Conservation (phyloP, 2,113 vertebrate species). For the Microcebus tavaratra region DNA sequence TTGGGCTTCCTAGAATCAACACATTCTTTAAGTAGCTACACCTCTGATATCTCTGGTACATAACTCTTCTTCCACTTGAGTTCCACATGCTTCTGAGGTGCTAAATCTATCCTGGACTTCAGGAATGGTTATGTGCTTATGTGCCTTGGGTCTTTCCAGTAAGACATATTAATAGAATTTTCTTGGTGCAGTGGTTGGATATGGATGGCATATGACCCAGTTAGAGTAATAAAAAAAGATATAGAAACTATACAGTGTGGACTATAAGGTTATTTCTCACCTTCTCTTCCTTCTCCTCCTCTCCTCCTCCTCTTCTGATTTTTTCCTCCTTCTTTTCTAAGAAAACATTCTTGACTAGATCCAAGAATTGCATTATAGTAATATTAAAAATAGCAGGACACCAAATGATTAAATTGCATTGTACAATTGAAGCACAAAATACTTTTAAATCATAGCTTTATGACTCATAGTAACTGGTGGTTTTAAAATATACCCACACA, state of each 20-base stretch:
- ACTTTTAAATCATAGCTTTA: not conserved
- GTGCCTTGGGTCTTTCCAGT: not conserved
- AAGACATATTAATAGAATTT: not conserved
- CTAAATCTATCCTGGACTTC: not conserved
- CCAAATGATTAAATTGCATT: not conserved
- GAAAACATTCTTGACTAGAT: not conserved
- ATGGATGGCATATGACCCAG: not conserved
- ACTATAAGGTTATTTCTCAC: not conserved
- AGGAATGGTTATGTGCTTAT: not conserved
- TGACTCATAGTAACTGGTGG: not conserved
- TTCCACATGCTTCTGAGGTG: not conserved
- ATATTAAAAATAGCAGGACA: not conserved
- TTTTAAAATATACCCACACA: not conserved
- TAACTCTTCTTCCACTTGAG: not conserved
- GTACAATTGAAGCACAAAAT: not conserved
- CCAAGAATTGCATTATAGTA: not conserved
- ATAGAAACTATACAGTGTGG: not conserved
- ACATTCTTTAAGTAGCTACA: not conserved
- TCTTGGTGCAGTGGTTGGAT: not conserved
- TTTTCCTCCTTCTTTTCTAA: not conserved
- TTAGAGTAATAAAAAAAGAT: not conserved
- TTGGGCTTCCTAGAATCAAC: not conserved
- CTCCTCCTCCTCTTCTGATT: not conserved
- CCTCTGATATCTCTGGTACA: not conserved
- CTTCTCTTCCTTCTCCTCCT: not conserved